Base-by-base conservation (phyloP, 2,888 invertebrate species). In the Invenusta paracnida region DNA sequence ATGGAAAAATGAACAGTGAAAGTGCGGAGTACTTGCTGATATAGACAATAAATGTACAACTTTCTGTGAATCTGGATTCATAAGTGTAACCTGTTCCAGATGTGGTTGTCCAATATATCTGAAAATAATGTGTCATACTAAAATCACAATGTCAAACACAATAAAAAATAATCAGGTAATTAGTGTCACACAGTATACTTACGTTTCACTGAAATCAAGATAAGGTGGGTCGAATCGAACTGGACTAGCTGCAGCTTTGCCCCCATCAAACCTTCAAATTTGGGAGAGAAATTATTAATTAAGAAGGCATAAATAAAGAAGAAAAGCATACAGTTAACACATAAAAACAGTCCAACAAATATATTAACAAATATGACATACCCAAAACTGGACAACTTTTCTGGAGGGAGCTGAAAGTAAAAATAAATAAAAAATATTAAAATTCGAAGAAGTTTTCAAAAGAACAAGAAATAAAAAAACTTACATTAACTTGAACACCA, bases 1-100 rank as follows among this genome's bases (percentile, higher is more conserved):
- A 90, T 96, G 95, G 92, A 97, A 97, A 93, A 98, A 97, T 88
- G 97, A 97, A 90, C 97, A 96, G 92, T 98, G 96, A 93, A 98
- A 98, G 93, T 96, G 95, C 48, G 95, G 94, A 89, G 96, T 96
- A 92, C 94, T 96, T 89, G 97, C 97, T 88, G 96, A 96, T 90
- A 98, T 96, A 88, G 97, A 96, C 91, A 95, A 94, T 91, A 98
- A 94, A 92, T 96, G 95, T 90, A 98, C 94, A 90, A 95, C 96
- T 90, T 94, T 94, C 93, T 96, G 95, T 89, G 93, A 93, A 93
- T 95, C 95, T 89, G 94, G 94, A 93, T 98, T 98, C 92, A 95
- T 94, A 89, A 98, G 93, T 89, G 95, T 95, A 88, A 97, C 97
- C 90, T 94, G 93, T 92, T 95, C 94, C 92, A 95, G 94, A 90